phyloP scores from a whole-genome alignment of 2,113 vertebrate species.

The Lepus europaeus region DNA sequence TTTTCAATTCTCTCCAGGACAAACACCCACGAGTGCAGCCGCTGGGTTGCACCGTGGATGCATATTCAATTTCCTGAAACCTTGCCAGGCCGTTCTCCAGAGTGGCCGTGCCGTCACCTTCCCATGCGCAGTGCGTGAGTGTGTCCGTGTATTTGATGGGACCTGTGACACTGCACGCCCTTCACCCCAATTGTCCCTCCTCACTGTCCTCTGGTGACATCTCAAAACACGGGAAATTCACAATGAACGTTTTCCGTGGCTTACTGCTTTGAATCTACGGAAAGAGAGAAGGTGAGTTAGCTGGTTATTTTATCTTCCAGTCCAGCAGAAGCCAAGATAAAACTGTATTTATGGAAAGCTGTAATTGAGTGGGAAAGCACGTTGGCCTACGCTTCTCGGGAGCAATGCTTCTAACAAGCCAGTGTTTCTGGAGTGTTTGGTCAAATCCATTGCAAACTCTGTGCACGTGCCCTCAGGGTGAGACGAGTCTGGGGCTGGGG shows the following conservation, averaged over 20 bases:
- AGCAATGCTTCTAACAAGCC: not conserved
- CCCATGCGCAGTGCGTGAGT: accelerated
- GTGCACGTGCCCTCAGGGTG: not conserved
- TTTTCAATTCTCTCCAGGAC: not conserved
- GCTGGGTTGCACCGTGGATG: accelerated
- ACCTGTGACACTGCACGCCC: not conserved
- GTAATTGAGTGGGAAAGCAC: not conserved
- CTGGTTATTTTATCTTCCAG: not conserved
- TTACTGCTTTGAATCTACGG: not conserved
- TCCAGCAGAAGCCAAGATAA: not conserved
- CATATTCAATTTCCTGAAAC: not conserved
- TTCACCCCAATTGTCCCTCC: not conserved
- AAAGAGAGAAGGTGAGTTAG: not conserved
- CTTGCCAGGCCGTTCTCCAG: not conserved
- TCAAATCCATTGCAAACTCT: not conserved
- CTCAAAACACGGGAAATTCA: not conserved
- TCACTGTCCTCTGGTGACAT: not conserved
- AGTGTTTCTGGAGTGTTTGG: not conserved
- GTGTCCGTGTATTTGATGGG: not conserved
- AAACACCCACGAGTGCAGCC: accelerated
- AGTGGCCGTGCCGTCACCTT: accelerated
- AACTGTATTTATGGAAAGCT: not conserved
- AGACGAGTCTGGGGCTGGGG: not conserved
- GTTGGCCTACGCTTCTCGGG: not conserved
- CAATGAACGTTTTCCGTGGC: accelerated